Base-by-base conservation (phyloP, 2,113 vertebrate species). In the Phalacrocorax pelagicus region DNA sequence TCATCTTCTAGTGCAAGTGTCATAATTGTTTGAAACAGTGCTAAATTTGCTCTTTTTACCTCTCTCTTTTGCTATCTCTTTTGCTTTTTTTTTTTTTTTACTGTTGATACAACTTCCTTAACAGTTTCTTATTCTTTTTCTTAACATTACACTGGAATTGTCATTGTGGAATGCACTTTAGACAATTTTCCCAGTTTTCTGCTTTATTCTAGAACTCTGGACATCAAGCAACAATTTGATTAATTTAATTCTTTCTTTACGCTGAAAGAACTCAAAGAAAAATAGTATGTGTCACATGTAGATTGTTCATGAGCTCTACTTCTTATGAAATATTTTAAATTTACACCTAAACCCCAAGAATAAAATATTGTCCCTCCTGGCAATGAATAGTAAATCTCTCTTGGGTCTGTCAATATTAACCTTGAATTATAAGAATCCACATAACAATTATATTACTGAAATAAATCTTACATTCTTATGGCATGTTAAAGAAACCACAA, bases 1-100 rank as follows among this genome's bases (percentile, higher is more conserved):
- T 59, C 32, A 20, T 9, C 10, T 67, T 62, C 32, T 51, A 42
- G 26, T n/a, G 4, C 12, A 52, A 61, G 10, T 1, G 1, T 51
- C 1, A 2, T 13, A n/a, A 24, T 27, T 8, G 2, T 54, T 44
- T 75, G 42, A 83, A 77, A 52, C 6, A 54, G 8, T 2, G 0
- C 12, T 66, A 72, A 85, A 67, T 5, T 63, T 58, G 12, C 4
- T 74, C 1, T 26, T 86, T 51, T 71, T 52, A 5, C 14, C 6
- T 71, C 5, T 57, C 20, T 47, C 8, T 51, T 46, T 6, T 29
- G 14, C 3, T 36, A 11, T 29, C 22, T 30, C 15, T 55, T 86
- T 16, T 21, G 34, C 3, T 26, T 44, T 44, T 17, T 44, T 42
- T 42, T 15, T 78, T 42, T 78, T 44, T 55, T 73, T 23, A 46